phyloP scores from a whole-genome alignment of 1,140 invertebrate species.

The Ceratina japonica region DNA sequence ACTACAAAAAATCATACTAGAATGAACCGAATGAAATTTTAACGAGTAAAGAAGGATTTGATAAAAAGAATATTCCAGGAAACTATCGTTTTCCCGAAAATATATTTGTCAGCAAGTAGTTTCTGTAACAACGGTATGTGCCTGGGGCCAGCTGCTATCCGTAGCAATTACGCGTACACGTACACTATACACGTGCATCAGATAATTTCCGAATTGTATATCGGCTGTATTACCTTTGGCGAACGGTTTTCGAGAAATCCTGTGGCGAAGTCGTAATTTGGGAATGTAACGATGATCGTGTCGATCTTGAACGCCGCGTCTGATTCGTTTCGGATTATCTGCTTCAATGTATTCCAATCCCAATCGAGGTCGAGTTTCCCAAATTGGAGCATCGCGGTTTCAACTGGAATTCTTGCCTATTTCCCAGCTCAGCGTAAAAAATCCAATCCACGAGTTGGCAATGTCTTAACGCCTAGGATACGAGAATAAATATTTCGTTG shows the following conservation, averaged over 20 bases:
- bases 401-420: not conserved
- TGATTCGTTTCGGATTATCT: slow-evolving; percentile 36
- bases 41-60: not conserved
- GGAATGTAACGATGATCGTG: not conserved
- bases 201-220: slow-evolving; percentile 19
- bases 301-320: not conserved
- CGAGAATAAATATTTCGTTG: too few species aligned
- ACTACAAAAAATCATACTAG: too few species aligned
- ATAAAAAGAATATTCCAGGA: too few species aligned
- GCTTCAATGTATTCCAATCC: slow-evolving; percentile 6
- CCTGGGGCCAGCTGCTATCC: too few species aligned
- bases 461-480: too few species aligned
- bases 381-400: slow-evolving; percentile 6
- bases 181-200: not conserved
- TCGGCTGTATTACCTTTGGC: not conserved
- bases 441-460: too few species aligned
- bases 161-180: too few species aligned
- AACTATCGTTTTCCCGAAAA: not conserved
- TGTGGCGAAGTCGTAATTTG: not conserved
- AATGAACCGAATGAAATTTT: too few species aligned
- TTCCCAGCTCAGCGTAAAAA: slow-evolving; percentile 1
- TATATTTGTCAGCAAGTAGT: slow-evolving; percentile 1
- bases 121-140: too few species aligned
- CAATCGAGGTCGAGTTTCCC: slow-evolving; percentile 23
- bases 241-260: slow-evolving; percentile 12